Base-by-base conservation (phyloP, 2,797 vertebrate species). In the Borostomias antarcticus region DNA sequence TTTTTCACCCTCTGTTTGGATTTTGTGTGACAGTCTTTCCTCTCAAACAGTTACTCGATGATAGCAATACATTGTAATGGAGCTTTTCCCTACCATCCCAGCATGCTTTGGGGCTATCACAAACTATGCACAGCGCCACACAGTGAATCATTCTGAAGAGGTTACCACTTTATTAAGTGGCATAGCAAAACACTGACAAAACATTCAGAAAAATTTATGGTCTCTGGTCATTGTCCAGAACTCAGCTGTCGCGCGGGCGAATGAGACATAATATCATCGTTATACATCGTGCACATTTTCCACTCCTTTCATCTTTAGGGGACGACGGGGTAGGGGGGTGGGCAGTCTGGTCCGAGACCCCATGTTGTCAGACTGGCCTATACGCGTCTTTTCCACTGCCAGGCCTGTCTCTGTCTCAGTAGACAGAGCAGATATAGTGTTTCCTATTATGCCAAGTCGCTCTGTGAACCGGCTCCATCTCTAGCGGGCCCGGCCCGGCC, bases 401-500 rank as follows among this genome's bases (percentile, higher is more conserved):
- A 58, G 35, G 40, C 40, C 4, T 43, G 40, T 43, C 40, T 43
- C 13, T 17, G n/a, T 17, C 40, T 43, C 40, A 15, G 40, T 43
- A 25, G 28, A 37, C 43, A 48, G 30, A 26, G 71, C 17, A 60
- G 58, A 73, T 62, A 60, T 72, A 69, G 61, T 56, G 67, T 68
- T 70, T 68, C 69, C 66, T 75, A 73, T 72, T 60, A 70, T 75
- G 51, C 62, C 64, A 13, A 11, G 72, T 17, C 25, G 70, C 40
- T 43, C 13, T 43, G 40, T 17, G 15, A 17, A 17, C 40, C 40
- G 74, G 79, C 61, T 64, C 72, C 68, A 47, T 58, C 45, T 62
- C 45, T 53, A 30, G 29, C 64, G 70, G 29, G 25, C n/a, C 45
- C 23, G 47, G 25, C 32, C 60, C 11, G 47, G 66, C 19, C 63